A percentile compares a stretch with the other conserved stretches of the same genome.
Conservation (phyloP, 2,113 vertebrate species). For the Zosterops japonicus region DNA sequence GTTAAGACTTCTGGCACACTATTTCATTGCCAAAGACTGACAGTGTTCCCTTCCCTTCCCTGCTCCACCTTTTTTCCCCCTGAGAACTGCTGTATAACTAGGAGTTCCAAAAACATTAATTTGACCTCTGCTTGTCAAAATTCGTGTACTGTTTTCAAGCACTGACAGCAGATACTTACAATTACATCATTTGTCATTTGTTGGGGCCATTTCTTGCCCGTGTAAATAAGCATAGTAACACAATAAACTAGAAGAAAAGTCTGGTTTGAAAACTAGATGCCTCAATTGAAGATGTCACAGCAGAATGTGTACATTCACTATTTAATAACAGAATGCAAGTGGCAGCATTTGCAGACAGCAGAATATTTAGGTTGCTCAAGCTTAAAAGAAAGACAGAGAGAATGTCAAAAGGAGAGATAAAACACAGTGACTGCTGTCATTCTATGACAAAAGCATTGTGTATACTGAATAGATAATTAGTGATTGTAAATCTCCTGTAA, state of each 20-base stretch:
- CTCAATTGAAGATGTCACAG: not conserved
- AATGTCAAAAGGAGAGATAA: conserved; percentile 16
- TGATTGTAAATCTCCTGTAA: conserved; percentile 10
- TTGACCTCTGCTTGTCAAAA: not conserved
- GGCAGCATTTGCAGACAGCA: conserved; percentile 13
- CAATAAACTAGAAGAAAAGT: not conserved
- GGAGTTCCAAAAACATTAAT: not conserved
- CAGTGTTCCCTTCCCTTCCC: not conserved
- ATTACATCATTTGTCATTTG: not conserved
- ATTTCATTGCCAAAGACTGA: not conserved
- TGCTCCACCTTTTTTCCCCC: not conserved
- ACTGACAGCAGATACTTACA: not conserved
- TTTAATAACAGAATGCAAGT: not conserved
- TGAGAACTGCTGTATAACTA: not conserved
- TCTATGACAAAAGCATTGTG: conserved; percentile 14
- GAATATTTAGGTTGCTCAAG: conserved; percentile 29
- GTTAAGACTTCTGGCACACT: not conserved
- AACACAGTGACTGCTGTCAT: conserved; percentile 8
- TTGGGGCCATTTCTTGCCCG: not conserved
- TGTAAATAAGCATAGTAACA: not conserved
- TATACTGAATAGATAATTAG: conserved; percentile 44
- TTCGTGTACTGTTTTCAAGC: not conserved
- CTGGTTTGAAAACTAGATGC: not conserved
- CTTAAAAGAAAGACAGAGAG: not conserved
- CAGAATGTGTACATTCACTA: not conserved